phyloP scores from a whole-genome alignment of 2,797 vertebrate species.

The Rhinatrema bivittatum region DNA sequence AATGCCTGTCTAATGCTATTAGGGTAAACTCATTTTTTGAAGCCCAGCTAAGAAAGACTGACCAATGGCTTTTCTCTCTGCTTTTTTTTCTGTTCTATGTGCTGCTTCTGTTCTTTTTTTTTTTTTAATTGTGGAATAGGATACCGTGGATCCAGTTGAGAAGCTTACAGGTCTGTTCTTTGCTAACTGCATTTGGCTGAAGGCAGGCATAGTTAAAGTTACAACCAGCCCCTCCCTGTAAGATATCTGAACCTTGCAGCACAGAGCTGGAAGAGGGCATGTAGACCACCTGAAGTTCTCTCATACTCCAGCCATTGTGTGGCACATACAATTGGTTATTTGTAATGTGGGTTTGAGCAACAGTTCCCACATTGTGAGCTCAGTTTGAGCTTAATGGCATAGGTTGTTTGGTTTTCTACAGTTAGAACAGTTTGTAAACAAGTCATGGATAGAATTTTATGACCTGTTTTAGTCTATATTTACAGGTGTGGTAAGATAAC shows the following conservation, averaged over 20 bases:
- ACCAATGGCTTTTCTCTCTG: neutral
- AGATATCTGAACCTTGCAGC: constrained; percentile 38
- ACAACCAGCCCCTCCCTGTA: neutral
- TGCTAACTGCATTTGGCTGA: constrained; percentile 21
- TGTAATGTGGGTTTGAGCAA: constrained; percentile 30
- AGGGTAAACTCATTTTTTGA: no score
- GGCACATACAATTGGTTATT: constrained; percentile 28
- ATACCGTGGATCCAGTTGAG: neutral
- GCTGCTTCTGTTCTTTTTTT: constrained; percentile 11
- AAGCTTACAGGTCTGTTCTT: constrained; percentile 22
- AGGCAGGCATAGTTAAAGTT: constrained; percentile 13
- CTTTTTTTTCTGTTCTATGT: constrained; percentile 1
- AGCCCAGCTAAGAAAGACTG: no score
- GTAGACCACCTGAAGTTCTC: constrained; percentile 41
- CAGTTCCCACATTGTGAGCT: no score
- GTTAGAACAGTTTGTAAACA: no score
- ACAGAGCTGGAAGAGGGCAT: constrained; percentile 26
- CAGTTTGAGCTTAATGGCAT: no score
- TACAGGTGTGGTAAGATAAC: no score
- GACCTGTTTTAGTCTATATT: no score
- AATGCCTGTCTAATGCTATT: no score
- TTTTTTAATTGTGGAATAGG: constrained; percentile 13
- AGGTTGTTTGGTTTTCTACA: no score
- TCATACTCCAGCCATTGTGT: constrained; percentile 40
- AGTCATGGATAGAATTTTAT: no score